Conservation (phyloP, 2,797 vertebrate species). For the Siniperca obscura region DNA sequence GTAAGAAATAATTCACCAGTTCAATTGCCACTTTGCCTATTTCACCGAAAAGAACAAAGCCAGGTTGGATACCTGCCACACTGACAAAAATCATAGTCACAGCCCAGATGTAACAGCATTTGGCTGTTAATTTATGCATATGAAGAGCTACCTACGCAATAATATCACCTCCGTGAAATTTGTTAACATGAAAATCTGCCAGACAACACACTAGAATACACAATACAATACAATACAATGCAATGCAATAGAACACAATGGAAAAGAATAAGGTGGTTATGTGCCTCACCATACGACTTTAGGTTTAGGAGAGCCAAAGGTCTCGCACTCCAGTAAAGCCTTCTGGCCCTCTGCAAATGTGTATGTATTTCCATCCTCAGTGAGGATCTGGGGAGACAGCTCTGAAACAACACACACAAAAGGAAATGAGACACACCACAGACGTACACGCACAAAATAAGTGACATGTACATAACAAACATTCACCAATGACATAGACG, state of each 20-base stretch:
- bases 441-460: background rate
- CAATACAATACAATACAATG: background rate
- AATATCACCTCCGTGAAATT: conserved; percentile 38
- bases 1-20: conserved; percentile 16
- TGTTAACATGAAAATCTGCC: conserved; percentile 33
- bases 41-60: conserved; percentile 45
- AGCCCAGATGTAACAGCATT: conserved; percentile 68
- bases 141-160: conserved; percentile 42
- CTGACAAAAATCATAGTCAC: conserved; percentile 50
- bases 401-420: conserved; percentile 79
- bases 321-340: conserved; percentile 86
- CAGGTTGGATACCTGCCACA: conserved; percentile 43
- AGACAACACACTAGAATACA: background rate
- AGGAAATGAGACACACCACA: conserved; percentile 27
- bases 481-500: conserved; percentile 89
- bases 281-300: conserved; percentile 88
- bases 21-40: conserved; percentile 25
- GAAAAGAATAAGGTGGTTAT: conserved; percentile 1
- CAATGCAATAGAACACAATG: background rate
- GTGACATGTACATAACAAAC: background rate
- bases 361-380: conserved; percentile 81
- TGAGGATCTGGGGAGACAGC: conserved; percentile 90
- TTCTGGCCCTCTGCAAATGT: conserved; percentile 85
- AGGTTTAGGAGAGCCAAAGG: conserved; percentile 92
- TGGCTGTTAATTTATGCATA: conserved; percentile 69